Evolutionary conservation across 2,888 invertebrate species (phyloP), one percentile per base, ranked within the genome.

Genomic region (Arge pagana): DNA sequence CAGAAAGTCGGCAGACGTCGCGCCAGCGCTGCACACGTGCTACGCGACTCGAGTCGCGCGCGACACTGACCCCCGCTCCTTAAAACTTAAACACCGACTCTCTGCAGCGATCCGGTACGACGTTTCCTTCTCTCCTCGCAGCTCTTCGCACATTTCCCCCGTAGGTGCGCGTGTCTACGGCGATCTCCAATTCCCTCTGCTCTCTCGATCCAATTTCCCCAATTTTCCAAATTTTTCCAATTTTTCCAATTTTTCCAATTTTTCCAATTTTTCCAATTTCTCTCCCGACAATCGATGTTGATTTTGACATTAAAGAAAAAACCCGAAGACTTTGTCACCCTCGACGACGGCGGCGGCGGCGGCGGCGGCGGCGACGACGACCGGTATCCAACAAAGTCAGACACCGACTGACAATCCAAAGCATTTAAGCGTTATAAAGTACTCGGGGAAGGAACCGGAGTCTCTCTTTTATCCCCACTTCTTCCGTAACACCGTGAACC

Each of bases 371-470:
- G n/a, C n/a, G n/a, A n/a, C n/a, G n/a, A n/a, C n/a, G n/a, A n/a
- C n/a, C n/a, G n/a, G n/a, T n/a, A n/a, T n/a, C 63, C 57, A 59
- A 62, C 61, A 57, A 58, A 61, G 69, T 65, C 59, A 59, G 63
- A 58, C 65, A 62, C 67, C 62, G 65, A 69, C 69, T 69, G 69
- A 67, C 68, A 70, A 69, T 64, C 67, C 63, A 61, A 58, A 61
- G 68, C 63, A 65, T 65, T 67, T 62, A 66, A 66, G 63, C 68
- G 63, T 62, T 61, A 61, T 65, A 58, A 67, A 67, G 68, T 68
- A 59, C 33, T 45, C 31, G 45, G 45, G 24, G 45, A 45, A 33
- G 33, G 45, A 33, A 42, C 42, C 19, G 33, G n/a, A n/a, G n/a
- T n/a, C n/a, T n/a, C n/a, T n/a, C n/a, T n/a, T n/a, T n/a, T n/a